Evolutionary conservation across 2,888 invertebrate species (phyloP).

Genomic region (Himalopsyche kuldschensis): DNA sequence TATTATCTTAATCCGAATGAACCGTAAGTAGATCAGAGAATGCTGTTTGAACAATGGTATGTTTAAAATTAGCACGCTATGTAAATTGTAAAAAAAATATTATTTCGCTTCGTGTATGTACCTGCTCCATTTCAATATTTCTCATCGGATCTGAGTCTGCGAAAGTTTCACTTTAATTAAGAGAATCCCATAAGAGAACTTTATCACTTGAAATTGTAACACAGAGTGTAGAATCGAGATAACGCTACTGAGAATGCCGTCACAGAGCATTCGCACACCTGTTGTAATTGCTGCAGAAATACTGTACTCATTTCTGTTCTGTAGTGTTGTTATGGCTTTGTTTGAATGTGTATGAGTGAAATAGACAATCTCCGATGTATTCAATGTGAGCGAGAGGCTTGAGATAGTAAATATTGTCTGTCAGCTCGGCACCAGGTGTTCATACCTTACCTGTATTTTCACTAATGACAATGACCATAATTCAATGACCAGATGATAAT

Average conservation of each 20-base stretch:
- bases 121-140: constrained; percentile 33
- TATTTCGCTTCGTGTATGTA: constrained; percentile 9
- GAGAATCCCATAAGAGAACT: constrained; percentile 10
- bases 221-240: constrained; percentile 13
- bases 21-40: constrained; percentile 38
- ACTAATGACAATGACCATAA: background rate
- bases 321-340: constrained; percentile 27
- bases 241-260: constrained; percentile 10
- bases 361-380: background rate
- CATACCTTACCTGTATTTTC: constrained; percentile 1
- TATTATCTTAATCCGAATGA: constrained; percentile 34
- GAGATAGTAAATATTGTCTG: background rate
- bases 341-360: constrained; percentile 18
- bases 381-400: background rate
- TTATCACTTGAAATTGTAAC: constrained; percentile 21
- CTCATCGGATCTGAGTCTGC: constrained; percentile 24
- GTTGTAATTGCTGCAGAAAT: constrained; percentile 27
- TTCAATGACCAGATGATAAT: background rate
- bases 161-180: background rate
- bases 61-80: constrained; percentile 33
- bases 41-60: constrained; percentile 39
- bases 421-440: background rate
- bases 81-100: constrained; percentile 12
- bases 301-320: background rate
- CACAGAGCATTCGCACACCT: constrained; percentile 19